Percentiles rank a stretch among this genome's conserved stretches.
Evolutionary conservation across 2,797 vertebrate species (phyloP).

Genomic region (Loris lydekkerianus): DNA sequence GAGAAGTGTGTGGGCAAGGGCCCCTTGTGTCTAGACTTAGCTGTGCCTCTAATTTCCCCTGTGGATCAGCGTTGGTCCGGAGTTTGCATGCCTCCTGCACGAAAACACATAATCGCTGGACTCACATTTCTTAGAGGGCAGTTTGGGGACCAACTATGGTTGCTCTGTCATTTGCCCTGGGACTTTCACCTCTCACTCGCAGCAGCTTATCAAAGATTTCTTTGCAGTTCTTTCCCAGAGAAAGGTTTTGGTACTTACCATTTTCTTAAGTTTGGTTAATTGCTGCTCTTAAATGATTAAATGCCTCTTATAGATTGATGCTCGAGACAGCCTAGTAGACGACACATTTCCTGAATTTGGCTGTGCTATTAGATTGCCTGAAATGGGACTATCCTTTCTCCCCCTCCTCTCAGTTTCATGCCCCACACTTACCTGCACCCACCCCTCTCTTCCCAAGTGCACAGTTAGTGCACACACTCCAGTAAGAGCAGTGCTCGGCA

Average conservation of each 20-base stretch:
- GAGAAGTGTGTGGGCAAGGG: not conserved
- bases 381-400: not conserved
- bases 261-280: constrained; percentile 59
- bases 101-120: not conserved
- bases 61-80: not conserved
- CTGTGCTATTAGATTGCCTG: not conserved
- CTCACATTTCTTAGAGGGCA: constrained; percentile 55
- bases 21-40: constrained; percentile 61
- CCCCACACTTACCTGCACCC: not conserved
- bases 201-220: constrained; percentile 61
- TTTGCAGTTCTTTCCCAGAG: constrained; percentile 53
- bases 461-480: not conserved
- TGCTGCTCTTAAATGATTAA: constrained; percentile 39
- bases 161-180: constrained; percentile 43
- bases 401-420: not conserved
- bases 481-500: not conserved
- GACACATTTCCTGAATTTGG: not conserved
- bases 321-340: constrained; percentile 1
- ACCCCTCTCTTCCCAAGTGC: too few species aligned
- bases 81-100: constrained; percentile 50
- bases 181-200: constrained; percentile 37
- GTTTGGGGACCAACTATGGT: constrained; percentile 62
- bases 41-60: constrained; percentile 42
- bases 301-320: not conserved
- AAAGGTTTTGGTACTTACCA: not conserved